Base-by-base conservation (phyloP, 2,113 vertebrate genomes). In the Scortum barcoo region DNA sequence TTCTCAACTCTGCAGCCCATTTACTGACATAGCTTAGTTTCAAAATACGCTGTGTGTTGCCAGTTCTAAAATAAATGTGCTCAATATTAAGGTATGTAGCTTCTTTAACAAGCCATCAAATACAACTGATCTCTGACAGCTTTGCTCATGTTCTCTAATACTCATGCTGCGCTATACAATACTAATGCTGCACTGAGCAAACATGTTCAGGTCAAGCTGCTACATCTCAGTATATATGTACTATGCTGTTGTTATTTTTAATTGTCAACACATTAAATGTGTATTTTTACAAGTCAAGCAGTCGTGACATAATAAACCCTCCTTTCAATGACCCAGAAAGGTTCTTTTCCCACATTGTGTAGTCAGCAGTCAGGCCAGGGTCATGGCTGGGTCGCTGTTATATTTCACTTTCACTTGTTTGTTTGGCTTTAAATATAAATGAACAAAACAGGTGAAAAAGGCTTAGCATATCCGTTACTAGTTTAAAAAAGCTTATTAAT, bases 61-160 rank as follows among this genome's bases (percentile, higher is more conserved):
- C 36, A 46, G 9, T 38, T 66, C 44, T 9, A 16, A 65, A 82
- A 60, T 38, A 53, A 63, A 51, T 26, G 42, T 78, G 50, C 30
- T 48, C 28, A 22, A 2, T 62, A 24, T 76, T n/a, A 68, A 63
- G 8, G 38, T 2, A 26, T 77, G 22, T 30, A 65, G 53, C 54
- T n/a, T 38, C 60, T 67, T 16, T 28, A 36, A n/a, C n/a, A n/a
- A 38, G n/a, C 20, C 56, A 4, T 57, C 20, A 26, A 5, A 14
- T 60, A 28, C 16, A 72, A 17, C 36, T 60, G 22, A 44, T 63
- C 36, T 69, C n/a, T 67, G 24, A 44, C 48, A 46, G 53, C 30
- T 50, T 46, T 36, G 10, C 36, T 56, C 16, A 44, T 61, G 53
- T 54, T 40, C 19, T 68, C 46, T 5, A 58, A 67, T 67, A 26